These are phyloP conservation scores for Sarcophaga caerulescens DNA, from an alignment of 2,888 invertebrate genomes.

Conservation along the genomic window DNA sequence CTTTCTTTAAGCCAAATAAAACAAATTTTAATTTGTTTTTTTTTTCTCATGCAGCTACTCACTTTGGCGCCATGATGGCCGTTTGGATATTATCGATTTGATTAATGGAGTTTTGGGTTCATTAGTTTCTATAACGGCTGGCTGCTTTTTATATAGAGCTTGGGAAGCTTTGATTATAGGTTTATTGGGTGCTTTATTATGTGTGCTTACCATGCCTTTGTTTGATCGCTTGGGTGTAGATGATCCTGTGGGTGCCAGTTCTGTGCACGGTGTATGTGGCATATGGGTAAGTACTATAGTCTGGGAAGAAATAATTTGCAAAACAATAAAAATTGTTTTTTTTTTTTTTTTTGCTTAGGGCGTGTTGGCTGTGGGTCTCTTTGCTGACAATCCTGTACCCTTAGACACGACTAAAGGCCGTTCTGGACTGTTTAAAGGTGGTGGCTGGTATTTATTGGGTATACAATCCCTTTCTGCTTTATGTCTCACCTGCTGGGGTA, in stretches of 20 bases:
- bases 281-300: conserved; percentile 84
- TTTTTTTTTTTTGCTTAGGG: conserved; percentile 52
- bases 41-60: conserved; percentile 83
- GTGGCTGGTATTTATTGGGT: conserved; percentile 93
- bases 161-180: conserved; percentile 95
- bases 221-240: conserved; percentile 91
- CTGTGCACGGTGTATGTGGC: conserved; percentile 92
- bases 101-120: conserved; percentile 95
- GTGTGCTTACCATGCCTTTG: conserved; percentile 87
- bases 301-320: not conserved
- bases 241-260: conserved; percentile 92
- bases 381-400: conserved; percentile 92
- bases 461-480: conserved; percentile 89
- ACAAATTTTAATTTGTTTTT: not conserved
- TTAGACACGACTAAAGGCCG: conserved; percentile 90
- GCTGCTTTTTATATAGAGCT: conserved; percentile 91
- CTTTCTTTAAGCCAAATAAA: conserved; percentile 71
- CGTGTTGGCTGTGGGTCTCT: conserved; percentile 89
- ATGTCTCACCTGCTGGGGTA: conserved; percentile 89
- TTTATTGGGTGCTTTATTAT: conserved; percentile 88
- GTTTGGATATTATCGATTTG: conserved; percentile 90
- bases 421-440: conserved; percentile 90
- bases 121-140: conserved; percentile 93
- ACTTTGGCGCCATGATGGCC: conserved; percentile 86
- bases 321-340: not conserved